phyloP scores from a whole-genome alignment of 2,113 vertebrate genomes.

The Scolopax mira region DNA sequence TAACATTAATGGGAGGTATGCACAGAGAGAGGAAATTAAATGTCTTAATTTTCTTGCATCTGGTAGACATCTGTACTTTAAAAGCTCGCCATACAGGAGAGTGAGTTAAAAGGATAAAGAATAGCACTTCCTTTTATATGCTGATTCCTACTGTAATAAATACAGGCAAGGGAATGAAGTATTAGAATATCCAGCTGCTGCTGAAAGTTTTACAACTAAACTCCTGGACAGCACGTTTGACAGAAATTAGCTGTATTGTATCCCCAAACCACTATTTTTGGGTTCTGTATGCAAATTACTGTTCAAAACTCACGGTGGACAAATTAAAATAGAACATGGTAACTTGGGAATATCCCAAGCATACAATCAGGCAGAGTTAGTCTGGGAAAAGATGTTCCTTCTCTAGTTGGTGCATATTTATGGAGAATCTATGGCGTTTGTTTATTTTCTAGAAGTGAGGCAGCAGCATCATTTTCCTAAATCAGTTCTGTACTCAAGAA shows the following conservation, averaged over 20 bases:
- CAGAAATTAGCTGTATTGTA: background rate
- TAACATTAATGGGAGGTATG: constrained; percentile 8
- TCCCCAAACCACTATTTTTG: background rate
- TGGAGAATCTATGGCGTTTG: background rate
- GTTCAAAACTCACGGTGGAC: background rate
- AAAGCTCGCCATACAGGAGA: background rate
- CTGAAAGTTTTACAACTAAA: constrained; percentile 36
- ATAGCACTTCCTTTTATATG: background rate
- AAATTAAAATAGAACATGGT: background rate
- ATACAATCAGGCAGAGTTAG: background rate
- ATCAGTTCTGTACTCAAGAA: background rate
- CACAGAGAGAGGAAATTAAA: constrained; percentile 42
- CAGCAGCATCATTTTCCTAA: background rate
- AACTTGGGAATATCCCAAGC: background rate
- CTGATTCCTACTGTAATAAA: constrained; percentile 18
- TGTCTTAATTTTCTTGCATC: constrained; percentile 53
- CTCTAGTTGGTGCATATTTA: background rate
- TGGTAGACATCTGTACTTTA: constrained; percentile 37
- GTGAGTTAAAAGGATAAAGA: background rate
- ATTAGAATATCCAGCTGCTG: background rate
- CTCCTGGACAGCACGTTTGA: background rate
- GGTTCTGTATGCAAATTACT: background rate
- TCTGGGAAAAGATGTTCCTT: background rate
- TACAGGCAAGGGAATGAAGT: background rate
- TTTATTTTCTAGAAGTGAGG: background rate